Evolutionary conservation across 1,140 invertebrate genomes (phyloP), one percentile per base, ranked within the genome.

Genomic region (Nasonia vitripennis): DNA sequence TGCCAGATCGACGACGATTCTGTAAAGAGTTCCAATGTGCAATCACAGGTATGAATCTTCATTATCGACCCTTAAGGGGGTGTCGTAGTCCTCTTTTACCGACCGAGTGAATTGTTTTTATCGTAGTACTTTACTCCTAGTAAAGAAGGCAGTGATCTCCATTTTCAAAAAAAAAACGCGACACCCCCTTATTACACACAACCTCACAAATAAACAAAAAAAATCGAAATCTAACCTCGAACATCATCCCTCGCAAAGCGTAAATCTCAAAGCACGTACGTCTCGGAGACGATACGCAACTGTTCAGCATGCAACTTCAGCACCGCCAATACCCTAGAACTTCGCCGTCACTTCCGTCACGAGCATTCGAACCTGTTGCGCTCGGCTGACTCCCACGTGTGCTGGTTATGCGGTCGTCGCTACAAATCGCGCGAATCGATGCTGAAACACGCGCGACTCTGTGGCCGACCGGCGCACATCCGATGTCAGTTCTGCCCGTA

Each of bases 341-440:
- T 70, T 12, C 23, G 77, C 17, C 37, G 23, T 4, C 62, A 51
- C 74, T 17, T 27, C 4, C 45, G 20, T 1, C 27, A n/a, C 12
- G n/a, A 34, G 27, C 79, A 71, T n/a, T 20, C 20, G 11, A 10
- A 27, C 2, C 17, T 27, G 1, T n/a, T 14, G 68, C 4, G 27
- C 2, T 11, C 37, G 74, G 48, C 2, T 6, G n/a, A 62, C 14
- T 9, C 51, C 12, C 34, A 81, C 78, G 10, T 17, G 7, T 85
- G 84, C 34, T 34, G 34, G 10, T 11, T 37, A 0, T 85, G 84
- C 71, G 1, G 1, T 0, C n/a, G 73, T 0, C 10, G 14, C 3
- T 85, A 81, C 73, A 85, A 80, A 51, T 45, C 51, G 1, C 84
- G 84, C 12, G 84, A 81, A 1, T 70, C 48, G 14, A 81, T 85